Percentiles rank a stretch among this genome's conserved stretches.
Conservation (phyloP, 2,888 invertebrate genomes). For the Scrobipalpa costella region DNA sequence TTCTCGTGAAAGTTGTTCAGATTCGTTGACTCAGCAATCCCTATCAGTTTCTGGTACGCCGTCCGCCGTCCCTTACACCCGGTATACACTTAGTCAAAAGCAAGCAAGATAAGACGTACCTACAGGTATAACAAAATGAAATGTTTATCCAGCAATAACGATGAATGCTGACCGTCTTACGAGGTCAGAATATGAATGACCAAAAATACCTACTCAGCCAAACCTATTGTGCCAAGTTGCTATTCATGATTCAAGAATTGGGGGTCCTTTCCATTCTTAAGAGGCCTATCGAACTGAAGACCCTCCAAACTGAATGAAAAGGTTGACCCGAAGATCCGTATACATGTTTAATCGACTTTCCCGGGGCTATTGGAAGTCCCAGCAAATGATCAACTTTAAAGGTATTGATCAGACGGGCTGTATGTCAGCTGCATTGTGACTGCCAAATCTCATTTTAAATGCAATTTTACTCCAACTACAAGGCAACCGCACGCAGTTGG, state of each 20-base stretch:
- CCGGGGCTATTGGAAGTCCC: neutral
- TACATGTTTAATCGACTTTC: constrained; percentile 1
- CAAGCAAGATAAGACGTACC: neutral
- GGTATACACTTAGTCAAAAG: neutral
- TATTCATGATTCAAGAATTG: constrained; percentile 14
- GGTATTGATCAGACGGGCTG: too few species aligned
- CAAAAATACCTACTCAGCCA: neutral
- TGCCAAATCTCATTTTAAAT: too few species aligned
- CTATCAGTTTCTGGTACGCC: too few species aligned
- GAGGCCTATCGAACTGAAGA: constrained; percentile 1
- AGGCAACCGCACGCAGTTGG: too few species aligned
- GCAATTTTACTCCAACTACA: too few species aligned
- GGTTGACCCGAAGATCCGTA: neutral
- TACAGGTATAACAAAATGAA: too few species aligned
- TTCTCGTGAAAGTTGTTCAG: too few species aligned
- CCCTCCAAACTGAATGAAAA: constrained; percentile 13
- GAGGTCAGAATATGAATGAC: constrained; percentile 8
- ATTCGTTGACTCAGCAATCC: too few species aligned
- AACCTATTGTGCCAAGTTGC: constrained; percentile 7
- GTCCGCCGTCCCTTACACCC: too few species aligned
- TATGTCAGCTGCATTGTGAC: too few species aligned
- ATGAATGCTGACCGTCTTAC: neutral
- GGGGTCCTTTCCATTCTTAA: constrained; percentile 7
- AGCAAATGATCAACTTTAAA: constrained; percentile 9
- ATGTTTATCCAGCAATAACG: neutral